Evolutionary conservation across 2,888 invertebrate genomes (phyloP).

Genomic region (Lepidocyrtinus sp.): DNA sequence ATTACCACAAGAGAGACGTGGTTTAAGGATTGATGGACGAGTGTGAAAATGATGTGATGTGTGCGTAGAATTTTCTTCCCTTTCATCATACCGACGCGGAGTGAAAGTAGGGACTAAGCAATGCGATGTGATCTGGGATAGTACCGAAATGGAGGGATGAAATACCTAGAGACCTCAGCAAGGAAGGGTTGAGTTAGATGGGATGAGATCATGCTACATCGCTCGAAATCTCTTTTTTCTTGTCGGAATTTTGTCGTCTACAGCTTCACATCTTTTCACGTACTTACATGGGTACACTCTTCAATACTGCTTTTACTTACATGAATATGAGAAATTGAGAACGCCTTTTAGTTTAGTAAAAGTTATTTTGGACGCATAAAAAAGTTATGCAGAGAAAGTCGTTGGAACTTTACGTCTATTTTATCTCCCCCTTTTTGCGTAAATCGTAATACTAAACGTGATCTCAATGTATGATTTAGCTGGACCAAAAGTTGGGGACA

Average conservation of each 20-base stretch:
- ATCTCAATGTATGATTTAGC: slow-evolving; percentile 57
- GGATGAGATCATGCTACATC: slow-evolving; percentile 16
- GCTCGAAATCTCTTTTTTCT: no score
- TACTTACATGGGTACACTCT: no score
- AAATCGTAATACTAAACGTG: slow-evolving; percentile 63
- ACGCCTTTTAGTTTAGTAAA: no score
- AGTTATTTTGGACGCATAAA: not conserved
- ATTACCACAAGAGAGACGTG: not conserved
- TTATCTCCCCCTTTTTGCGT: slow-evolving; percentile 62
- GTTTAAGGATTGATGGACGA: not conserved
- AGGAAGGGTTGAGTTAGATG: slow-evolving; percentile 35
- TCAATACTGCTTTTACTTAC: no score
- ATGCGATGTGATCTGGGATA: no score
- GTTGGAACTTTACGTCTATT: slow-evolving; percentile 42
- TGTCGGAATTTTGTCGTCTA: no score
- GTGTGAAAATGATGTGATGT: not conserved
- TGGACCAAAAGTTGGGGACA: slow-evolving; percentile 8
- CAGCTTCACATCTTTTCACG: no score
- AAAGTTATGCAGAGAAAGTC: not conserved
- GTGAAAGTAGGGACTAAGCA: no score
- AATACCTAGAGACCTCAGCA: slow-evolving; percentile 28
- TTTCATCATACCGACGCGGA: not conserved
- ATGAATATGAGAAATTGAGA: no score
- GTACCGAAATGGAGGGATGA: no score
- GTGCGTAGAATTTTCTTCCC: not conserved